Base-by-base conservation (phyloP, 2,797 vertebrate genomes). In the Cryptoblepharus egeriae region DNA sequence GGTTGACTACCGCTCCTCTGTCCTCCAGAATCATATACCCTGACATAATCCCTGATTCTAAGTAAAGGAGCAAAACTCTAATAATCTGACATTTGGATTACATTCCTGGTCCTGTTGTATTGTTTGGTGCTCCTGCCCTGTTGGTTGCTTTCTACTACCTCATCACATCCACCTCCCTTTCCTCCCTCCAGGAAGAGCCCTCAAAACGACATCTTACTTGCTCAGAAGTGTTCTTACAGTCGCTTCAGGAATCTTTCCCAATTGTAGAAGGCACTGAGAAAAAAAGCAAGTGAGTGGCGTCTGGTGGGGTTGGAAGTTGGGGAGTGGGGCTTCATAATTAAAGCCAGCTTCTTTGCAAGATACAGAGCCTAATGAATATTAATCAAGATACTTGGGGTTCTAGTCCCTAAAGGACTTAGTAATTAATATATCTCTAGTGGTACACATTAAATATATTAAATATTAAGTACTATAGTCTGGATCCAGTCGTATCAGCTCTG, bases 181-280 rank as follows among this genome's bases (percentile, higher is more conserved):
- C 92, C 87, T 68, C 91, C 81, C 90, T 87, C 57, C 89, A 94
- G 93, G 74, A 84, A 58, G 42, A 81, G 76, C 80, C 80, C 86
- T 52, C 55, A 61, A 45, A 82, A 79, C 35, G 76, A 82, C 18
- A 39, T 30, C 32, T 84, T 92, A 67, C 73, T 91, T 82, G 92
- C 92, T 78, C 91, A 93, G 78, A 91, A 83, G 80, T 89, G 88
- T 86, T 85, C 78, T 74, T 93, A 93, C 80, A 93, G 93, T 87
- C 92, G 90, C 85, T 91, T 92, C 30, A 82, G 86, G 86, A 79
- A 71, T 28, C 49, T 1, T 26, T 75, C 45, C 63, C 42, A 5
- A 6, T n/a, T 18, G 13, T 35, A 12, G 57, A 70, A 28, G 64
- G 32, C 8, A 2, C 30, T 22, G 63, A 75, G 57, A 58, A 42